Base-by-base conservation (phyloP, 23 tunicate species). In the Trididemnum nubilum region DNA sequence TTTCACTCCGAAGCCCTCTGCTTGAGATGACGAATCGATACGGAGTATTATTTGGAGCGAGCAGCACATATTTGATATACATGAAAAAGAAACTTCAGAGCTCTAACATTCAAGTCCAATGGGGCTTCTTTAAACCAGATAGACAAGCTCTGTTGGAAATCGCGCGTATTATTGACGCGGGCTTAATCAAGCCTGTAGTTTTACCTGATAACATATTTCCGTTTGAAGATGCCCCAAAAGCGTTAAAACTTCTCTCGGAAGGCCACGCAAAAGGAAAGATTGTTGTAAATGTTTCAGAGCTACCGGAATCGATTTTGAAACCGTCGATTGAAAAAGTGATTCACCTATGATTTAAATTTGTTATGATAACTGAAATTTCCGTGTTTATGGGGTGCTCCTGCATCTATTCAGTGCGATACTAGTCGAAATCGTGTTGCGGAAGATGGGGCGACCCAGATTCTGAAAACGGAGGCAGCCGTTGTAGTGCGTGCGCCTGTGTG, bases 281-380 rank as follows among this genome's bases (percentile, higher is more conserved):
- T 57, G 97, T 79, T 7, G 54, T 92, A 5, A 92, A 92, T 79
- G 92, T 92, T 78, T 92, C 97, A 2, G 97, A 90, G 1, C 54
- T 82, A 32, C 84, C 97, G 31, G 97, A 92, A 87, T 88, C 85
- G 22, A 72, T 90, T 28, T 52, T 74, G 34, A 92, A 92, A 79
- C 85, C 91, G 5, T 1, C 70, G 31, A 78, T 76, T 72, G 97
- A 92, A 18, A 87, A 83, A 71, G 82, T 92, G 38, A 83, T 92
- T 69, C 97, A 92, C 79, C 44, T 92, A 40, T 91, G 51, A 71
- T 25, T 5, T 37, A 12, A 49, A 18, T 49, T 49, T 49, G 12
- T 49, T 49, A 9, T n/a, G n/a, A n/a, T n/a, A n/a, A n/a, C n/a
- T n/a, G n/a, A n/a, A n/a, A n/a, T n/a, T n/a, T n/a, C n/a, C n/a